phyloP scores from a whole-genome alignment of 2,113 vertebrate species.

The Zapornia atra region DNA sequence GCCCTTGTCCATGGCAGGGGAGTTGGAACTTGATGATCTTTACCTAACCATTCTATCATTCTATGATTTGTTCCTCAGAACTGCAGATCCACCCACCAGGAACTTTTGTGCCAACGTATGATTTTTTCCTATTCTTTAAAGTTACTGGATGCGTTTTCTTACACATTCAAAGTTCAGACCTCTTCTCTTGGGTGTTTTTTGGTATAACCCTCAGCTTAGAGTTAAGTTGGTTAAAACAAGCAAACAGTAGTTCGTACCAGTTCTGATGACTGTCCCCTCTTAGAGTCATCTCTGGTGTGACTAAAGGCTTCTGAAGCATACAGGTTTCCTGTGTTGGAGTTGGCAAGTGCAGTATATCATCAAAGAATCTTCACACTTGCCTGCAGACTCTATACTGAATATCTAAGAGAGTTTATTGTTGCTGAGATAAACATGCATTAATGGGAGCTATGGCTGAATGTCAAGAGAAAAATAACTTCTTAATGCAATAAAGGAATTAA shows the following conservation, averaged over 20 bases:
- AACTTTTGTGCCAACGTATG: not conserved
- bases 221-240: not conserved
- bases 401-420: not conserved
- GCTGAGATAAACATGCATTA: not conserved
- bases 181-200: not conserved
- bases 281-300: not conserved
- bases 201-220: not conserved
- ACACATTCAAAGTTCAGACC: not conserved
- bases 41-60: no score
- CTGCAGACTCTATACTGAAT: not conserved
- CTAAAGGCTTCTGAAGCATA: not conserved
- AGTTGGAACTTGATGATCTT: no score
- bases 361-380: not conserved
- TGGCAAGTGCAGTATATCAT: not conserved
- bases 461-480: not conserved
- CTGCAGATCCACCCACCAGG: not conserved
- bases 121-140: not conserved
- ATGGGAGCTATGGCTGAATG: not conserved
- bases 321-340: not conserved
- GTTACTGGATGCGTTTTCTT: not conserved
- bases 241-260: not conserved
- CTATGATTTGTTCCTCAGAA: not conserved
- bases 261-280: fast-evolving
- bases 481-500: conserved; percentile 14
- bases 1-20: no score